Conservation (phyloP, 2,888 invertebrate genomes). For the Phymatocera aterrima region DNA sequence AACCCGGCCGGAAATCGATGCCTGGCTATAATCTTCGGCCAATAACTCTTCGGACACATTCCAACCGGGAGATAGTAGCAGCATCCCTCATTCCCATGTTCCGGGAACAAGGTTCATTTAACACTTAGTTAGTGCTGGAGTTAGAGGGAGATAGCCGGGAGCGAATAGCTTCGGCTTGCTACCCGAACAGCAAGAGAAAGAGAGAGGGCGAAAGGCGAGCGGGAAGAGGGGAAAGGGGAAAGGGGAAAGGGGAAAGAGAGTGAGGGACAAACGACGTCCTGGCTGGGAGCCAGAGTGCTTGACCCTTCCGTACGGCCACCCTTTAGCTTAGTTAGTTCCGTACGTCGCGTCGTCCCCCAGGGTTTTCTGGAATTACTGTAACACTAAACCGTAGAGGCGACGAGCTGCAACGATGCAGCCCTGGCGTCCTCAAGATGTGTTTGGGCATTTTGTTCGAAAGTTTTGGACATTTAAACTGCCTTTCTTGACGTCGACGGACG, state of each 20-base stretch:
- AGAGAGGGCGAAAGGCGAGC: too few relatives aligned
- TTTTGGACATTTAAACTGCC: not conserved
- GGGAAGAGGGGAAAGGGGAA: too few relatives aligned
- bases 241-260: not conserved
- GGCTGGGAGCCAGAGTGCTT: slow-evolving; percentile 62
- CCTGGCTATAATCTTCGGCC: slow-evolving; percentile 26
- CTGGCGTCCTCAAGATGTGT: not conserved
- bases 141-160: slow-evolving; percentile 27
- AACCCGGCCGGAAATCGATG: slow-evolving; percentile 36
- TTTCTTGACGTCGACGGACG: not conserved
- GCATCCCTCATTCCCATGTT: slow-evolving; percentile 37
- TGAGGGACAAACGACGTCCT: slow-evolving; percentile 50
- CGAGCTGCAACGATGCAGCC: slow-evolving; percentile 9
- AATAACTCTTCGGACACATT: slow-evolving; percentile 38
- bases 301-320: slow-evolving; percentile 63
- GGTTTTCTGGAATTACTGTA: slow-evolving; percentile 65
- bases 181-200: not conserved
- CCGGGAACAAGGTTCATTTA: slow-evolving; percentile 52
- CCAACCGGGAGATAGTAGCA: slow-evolving; percentile 21
- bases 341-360: slow-evolving; percentile 56
- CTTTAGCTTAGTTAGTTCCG: slow-evolving; percentile 62
- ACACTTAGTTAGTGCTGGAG: slow-evolving; percentile 51
- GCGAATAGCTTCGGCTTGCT: not conserved
- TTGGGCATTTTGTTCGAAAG: slow-evolving; percentile 9
- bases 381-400: slow-evolving; percentile 59